Conservation (phyloP, 2,888 invertebrate species). For the Nemotelus nigrinus region DNA sequence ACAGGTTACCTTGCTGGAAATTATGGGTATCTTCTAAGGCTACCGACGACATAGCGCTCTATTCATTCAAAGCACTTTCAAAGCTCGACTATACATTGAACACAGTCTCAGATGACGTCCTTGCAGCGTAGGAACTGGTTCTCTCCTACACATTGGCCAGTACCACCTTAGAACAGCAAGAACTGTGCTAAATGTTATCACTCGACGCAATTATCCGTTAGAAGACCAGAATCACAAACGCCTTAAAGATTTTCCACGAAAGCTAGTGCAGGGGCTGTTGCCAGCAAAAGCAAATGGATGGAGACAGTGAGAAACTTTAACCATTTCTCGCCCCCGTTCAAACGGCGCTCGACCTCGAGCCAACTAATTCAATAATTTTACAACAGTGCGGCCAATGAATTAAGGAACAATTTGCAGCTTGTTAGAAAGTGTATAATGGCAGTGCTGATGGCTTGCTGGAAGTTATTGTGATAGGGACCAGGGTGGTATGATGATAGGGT, state of each 20-base stretch:
- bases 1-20: neutral
- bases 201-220: constrained; percentile 9
- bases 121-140: neutral
- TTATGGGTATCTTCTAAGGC: constrained; percentile 2
- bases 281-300: neutral
- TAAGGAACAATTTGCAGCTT: constrained; percentile 28
- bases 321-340: too few species aligned
- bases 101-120: neutral
- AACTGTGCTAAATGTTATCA: neutral
- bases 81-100: neutral
- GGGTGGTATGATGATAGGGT: too few species aligned
- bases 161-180: neutral
- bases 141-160: neutral
- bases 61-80: neutral
- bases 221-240: neutral
- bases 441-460: neutral
- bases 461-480: too few species aligned
- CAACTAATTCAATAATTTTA: constrained; percentile 28
- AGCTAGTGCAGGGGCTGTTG: neutral
- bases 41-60: neutral
- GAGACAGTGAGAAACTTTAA: too few species aligned
- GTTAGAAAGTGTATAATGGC: neutral
- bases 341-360: neutral
- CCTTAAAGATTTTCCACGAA: constrained; percentile 3
- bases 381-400: constrained; percentile 4